These are phyloP conservation scores for Drosophila putrida DNA, from an alignment of 2,888 invertebrate species.

Conservation along the genomic window DNA sequence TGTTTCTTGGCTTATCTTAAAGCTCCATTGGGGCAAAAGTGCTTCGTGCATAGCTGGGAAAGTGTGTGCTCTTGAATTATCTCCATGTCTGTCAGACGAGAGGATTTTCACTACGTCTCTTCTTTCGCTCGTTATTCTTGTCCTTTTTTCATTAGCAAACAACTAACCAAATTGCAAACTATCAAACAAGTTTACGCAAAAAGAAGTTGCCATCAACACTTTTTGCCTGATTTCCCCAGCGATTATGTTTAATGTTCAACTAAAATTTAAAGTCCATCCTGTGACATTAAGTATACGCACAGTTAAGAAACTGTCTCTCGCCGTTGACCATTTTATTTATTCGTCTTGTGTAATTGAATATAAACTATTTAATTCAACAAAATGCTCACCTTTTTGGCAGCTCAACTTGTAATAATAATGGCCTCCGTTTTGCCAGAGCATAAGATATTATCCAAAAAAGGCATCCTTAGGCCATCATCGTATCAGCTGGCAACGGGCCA, in stretches of 20 bases:
- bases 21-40: constrained; percentile 31
- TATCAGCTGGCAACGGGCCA: constrained; percentile 62
- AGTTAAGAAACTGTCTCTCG: constrained; percentile 8
- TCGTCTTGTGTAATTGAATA: constrained; percentile 34
- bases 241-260: constrained; percentile 42
- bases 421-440: constrained; percentile 33
- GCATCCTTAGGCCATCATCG: constrained; percentile 36
- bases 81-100: not conserved
- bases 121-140: not conserved
- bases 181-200: constrained; percentile 13
- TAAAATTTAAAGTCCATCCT: constrained; percentile 21
- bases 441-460: constrained; percentile 7
- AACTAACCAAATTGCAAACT: constrained; percentile 20
- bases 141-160: constrained; percentile 43
- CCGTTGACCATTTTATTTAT: not conserved
- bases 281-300: constrained; percentile 33
- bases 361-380: constrained; percentile 16
- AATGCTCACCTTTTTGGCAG: constrained; percentile 12
- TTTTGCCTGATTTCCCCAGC: constrained; percentile 69
- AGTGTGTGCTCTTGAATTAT: constrained; percentile 58
- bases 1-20: constrained; percentile 72
- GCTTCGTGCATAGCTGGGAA: constrained; percentile 30
- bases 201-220: constrained; percentile 53
- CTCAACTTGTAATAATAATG: constrained; percentile 46
- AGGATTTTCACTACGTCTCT: not conserved